Percentiles rank a stretch among this genome's conserved stretches.
These are phyloP conservation scores for Maconellicoccus hirsutus DNA, from an alignment of 1,140 invertebrate genomes.

Conservation along the genomic window DNA sequence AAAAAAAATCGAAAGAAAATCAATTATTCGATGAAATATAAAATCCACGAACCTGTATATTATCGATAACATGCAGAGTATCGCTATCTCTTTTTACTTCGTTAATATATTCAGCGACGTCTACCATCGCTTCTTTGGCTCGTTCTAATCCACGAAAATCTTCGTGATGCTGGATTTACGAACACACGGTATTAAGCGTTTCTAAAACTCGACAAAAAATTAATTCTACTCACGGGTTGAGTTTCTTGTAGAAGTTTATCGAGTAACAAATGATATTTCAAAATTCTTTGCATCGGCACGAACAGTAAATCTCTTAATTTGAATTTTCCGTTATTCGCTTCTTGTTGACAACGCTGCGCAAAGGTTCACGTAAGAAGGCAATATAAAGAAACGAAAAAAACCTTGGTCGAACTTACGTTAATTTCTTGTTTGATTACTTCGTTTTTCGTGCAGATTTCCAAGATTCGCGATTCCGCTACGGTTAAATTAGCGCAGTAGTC, in stretches of 20 bases:
- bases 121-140: conserved; percentile 93
- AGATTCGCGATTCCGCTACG: conserved; percentile 59
- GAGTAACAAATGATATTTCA: conserved; percentile 90
- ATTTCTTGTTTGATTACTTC: conserved; percentile 46
- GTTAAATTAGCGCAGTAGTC: conserved; percentile 91
- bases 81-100: conserved; percentile 97
- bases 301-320: conserved; percentile 86
- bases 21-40: not conserved
- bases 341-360: conserved; percentile 73
- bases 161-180: conserved; percentile 52
- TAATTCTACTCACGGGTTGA: conserved; percentile 46
- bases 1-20: not conserved
- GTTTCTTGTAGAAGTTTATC: conserved; percentile 89
- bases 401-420: conserved; percentile 36
- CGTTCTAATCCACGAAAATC: conserved; percentile 69
- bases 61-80: conserved; percentile 76
- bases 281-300: conserved; percentile 93
- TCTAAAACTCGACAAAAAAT: too few species aligned
- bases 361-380: not conserved
- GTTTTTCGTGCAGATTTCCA: conserved; percentile 55
- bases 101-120: conserved; percentile 94
- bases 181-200: too few species aligned
- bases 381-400: too few species aligned
- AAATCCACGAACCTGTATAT: conserved; percentile 55
- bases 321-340: conserved; percentile 90